Evolutionary conservation across 2,888 invertebrate genomes (phyloP).

Genomic region (Meiosimyza decipiens): DNA sequence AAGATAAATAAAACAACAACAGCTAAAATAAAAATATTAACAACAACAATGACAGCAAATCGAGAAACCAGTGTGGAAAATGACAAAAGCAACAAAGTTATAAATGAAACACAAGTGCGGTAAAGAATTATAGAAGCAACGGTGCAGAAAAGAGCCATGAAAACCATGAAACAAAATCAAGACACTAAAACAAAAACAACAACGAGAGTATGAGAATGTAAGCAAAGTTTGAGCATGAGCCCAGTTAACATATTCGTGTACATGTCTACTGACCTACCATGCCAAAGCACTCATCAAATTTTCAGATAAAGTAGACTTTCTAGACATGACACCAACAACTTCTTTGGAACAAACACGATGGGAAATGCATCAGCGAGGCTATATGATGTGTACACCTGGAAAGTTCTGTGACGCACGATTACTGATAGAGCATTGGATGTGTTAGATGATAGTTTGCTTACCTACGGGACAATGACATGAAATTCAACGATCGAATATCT

Average conservation of each 20-base stretch:
- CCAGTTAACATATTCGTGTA: conserved; percentile 1
- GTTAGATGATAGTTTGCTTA: too few relatives aligned
- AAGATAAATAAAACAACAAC: conserved; percentile 22
- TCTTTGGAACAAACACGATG: too few relatives aligned
- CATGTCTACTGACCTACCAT: too few relatives aligned
- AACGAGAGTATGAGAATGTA: neutral
- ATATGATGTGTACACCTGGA: too few relatives aligned
- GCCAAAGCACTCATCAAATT: too few relatives aligned
- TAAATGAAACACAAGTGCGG: conserved; percentile 37
- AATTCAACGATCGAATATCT: too few relatives aligned
- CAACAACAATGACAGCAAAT: conserved; percentile 29
- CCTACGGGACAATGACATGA: too few relatives aligned
- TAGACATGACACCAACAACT: too few relatives aligned
- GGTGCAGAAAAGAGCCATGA: conserved; percentile 25
- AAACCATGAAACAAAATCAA: conserved; percentile 10
- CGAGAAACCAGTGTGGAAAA: conserved; percentile 19
- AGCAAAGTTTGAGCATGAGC: neutral
- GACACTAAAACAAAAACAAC: conserved; percentile 5
- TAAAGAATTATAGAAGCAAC: conserved; percentile 34
- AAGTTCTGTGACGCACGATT: too few relatives aligned
- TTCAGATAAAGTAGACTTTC: too few relatives aligned
- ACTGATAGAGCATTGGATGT: too few relatives aligned
- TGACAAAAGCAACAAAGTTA: conserved; percentile 21
- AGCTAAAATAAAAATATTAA: conserved; percentile 19
- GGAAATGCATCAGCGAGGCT: too few relatives aligned